Evolutionary conservation across 2,113 vertebrate species (phyloP).

Genomic region (Etheostoma spectabile): DNA sequence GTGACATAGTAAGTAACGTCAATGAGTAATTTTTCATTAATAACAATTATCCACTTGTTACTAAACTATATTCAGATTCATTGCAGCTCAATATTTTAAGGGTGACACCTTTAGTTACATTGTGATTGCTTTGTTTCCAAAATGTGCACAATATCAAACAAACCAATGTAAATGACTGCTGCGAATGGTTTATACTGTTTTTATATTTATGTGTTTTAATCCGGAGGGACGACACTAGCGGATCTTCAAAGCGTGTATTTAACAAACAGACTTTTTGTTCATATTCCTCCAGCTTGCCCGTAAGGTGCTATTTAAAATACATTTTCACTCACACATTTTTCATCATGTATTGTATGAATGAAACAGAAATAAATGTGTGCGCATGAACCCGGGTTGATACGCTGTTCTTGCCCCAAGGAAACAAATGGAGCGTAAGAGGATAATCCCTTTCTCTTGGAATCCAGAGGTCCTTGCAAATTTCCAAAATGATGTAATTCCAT

Average conservation of each 20-base stretch:
- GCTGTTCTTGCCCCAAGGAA: slow-evolving; percentile 15
- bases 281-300: slow-evolving; percentile 11
- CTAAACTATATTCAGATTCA: not conserved
- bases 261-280: not conserved
- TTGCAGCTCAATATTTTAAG: too few relatives aligned
- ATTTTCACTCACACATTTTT: slow-evolving; percentile 9
- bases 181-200: not conserved
- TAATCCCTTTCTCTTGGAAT: slow-evolving; percentile 59
- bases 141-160: not conserved
- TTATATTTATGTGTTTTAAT: not conserved
- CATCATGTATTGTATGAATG: slow-evolving; percentile 5
- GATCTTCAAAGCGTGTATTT: not conserved
- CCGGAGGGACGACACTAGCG: not conserved
- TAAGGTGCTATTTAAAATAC: slow-evolving; percentile 18
- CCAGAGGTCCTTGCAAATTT: slow-evolving; percentile 42
- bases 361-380: slow-evolving; percentile 10
- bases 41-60: not conserved
- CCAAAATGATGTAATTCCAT: slow-evolving; percentile 55
- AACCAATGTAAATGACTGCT: not conserved
- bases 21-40: not conserved
- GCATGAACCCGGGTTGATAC: not conserved
- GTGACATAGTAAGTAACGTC: not conserved
- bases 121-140: not conserved
- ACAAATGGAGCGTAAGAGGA: slow-evolving; percentile 47
- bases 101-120: not conserved